Base-by-base conservation (phyloP, 2,797 vertebrate species). In the Etheostoma nigrum region DNA sequence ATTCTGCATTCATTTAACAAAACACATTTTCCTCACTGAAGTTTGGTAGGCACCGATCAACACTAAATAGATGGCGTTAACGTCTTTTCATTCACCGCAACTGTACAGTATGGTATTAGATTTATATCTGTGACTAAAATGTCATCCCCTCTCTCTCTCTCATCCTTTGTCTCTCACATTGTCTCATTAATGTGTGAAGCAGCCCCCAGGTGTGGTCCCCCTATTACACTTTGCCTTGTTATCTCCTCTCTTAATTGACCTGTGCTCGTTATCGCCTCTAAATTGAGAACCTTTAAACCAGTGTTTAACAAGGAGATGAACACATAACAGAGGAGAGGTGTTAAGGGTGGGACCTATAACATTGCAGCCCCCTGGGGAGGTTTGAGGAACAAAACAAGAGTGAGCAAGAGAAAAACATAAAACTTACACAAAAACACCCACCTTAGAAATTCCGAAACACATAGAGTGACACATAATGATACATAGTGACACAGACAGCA, bases 231-330 rank as follows among this genome's bases (percentile, higher is more conserved):
- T 75, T 79, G 55, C 87, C 88, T 88, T 80, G 78, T 90, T 89
- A 91, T 82, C 88, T 63, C 52, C 51, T 59, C 76, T 83, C 86
- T 86, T 91, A 91, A 90, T 92, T 91, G 90, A 91, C 87, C 90
- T 70, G 27, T 66, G 68, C 88, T 91, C 68, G 57, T 92, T 91
- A 88, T 88, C 86, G 68, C 76, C 73, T 91, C 82, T 71, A 76
- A 85, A 85, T 68, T 49, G 67, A 82, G 74, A 72, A 72, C 72
- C 87, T 85, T 67, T 83, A 79, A 89, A 88, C 73, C 60, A 54
- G 59, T 62, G 42, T 88, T 85, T 85, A 87, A 89, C 51, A 62
- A 87, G 83, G 66, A 83, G 82, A 60, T 74, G 78, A 82, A 49
- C 44, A 72, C 67, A 77, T 82, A 89, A 86, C 86, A 89, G 67